Evolutionary conservation across 1,140 invertebrate genomes (phyloP).

Genomic region (Drosophila murphyi): DNA sequence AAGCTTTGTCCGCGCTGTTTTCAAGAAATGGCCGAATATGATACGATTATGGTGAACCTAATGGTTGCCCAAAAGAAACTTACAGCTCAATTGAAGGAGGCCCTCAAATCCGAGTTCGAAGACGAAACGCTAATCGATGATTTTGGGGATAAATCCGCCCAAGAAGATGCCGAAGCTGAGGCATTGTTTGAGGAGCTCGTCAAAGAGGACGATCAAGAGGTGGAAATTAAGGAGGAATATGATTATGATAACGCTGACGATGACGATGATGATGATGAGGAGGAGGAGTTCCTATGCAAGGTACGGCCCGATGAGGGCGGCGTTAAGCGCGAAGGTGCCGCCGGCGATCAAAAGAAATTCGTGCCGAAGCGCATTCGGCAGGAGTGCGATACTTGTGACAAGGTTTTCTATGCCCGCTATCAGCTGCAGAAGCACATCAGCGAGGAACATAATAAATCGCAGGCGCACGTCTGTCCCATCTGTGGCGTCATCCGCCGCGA

Average conservation of each 20-base stretch:
- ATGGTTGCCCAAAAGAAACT: slow-evolving; percentile 72
- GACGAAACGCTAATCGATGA: slow-evolving; percentile 56
- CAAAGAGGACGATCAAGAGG: slow-evolving; percentile 51
- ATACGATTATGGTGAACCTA: slow-evolving; percentile 77
- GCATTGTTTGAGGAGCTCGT: slow-evolving; percentile 67
- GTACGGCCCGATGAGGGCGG: slow-evolving; percentile 19
- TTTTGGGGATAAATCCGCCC: slow-evolving; percentile 27
- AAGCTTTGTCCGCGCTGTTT: slow-evolving; percentile 69
- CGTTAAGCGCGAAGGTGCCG: slow-evolving; percentile 17
- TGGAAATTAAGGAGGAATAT: slow-evolving; percentile 58
- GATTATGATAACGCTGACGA: slow-evolving; percentile 40
- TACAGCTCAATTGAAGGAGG: slow-evolving; percentile 56
- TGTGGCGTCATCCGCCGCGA: slow-evolving; percentile 71
- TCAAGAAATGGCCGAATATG: slow-evolving; percentile 68
- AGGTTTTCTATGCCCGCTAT: slow-evolving; percentile 65
- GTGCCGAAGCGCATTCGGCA: slow-evolving; percentile 54
- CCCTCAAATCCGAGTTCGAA: slow-evolving; percentile 60
- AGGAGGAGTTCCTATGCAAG: slow-evolving; percentile 58
- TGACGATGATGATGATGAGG: slow-evolving; percentile 46
- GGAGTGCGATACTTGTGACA: slow-evolving; percentile 60
- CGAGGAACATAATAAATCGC: slow-evolving; percentile 63
- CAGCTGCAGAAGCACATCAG: slow-evolving; percentile 73
- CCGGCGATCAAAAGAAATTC: slow-evolving; percentile 38
- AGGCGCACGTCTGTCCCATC: slow-evolving; percentile 66
- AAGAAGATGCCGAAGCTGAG: slow-evolving; percentile 63